phyloP scores from a whole-genome alignment of 2,888 invertebrate genomes.

The Zygogramma bicolorata region DNA sequence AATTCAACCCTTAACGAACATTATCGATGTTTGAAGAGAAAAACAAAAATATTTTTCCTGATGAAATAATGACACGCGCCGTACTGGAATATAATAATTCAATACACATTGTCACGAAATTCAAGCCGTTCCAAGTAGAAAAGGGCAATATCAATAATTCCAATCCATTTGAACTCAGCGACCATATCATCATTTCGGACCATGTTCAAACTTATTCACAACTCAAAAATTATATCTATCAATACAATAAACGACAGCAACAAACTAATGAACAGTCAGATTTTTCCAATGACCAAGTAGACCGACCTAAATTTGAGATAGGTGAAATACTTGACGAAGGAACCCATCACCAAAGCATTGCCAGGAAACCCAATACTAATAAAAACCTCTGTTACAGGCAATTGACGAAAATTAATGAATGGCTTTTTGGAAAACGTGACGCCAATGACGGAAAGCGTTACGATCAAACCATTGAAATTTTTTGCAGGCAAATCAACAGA shows the following conservation, averaged over 20 bases:
- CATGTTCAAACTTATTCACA: conserved; percentile 4
- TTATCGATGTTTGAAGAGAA: conserved; percentile 1
- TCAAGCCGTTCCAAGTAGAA: conserved; percentile 8
- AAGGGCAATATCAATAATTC: conserved; percentile 20
- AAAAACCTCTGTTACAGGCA: neutral
- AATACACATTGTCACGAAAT: conserved; percentile 16
- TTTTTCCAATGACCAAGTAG: too few relatives aligned
- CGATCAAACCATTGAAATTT: too few relatives aligned
- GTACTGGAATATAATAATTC: conserved; percentile 18
- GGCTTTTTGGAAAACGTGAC: too few relatives aligned
- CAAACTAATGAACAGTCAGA: too few relatives aligned
- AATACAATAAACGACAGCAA: too few relatives aligned
- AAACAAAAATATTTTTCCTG: neutral
- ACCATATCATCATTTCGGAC: neutral
- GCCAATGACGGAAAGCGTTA: too few relatives aligned
- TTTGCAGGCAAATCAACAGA: too few relatives aligned
- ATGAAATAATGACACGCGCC: conserved; percentile 8
- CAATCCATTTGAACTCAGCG: conserved; percentile 11
- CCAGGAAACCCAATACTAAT: neutral
- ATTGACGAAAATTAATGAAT: neutral
- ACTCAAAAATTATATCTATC: neutral
- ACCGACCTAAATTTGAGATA: too few relatives aligned
- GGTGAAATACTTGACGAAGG: neutral
- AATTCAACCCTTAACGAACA: conserved; percentile 45
- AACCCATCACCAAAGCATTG: neutral